These are phyloP conservation scores for Mechanitis messenoides DNA, from an alignment of 2,888 invertebrate species.

Conservation along the genomic window DNA sequence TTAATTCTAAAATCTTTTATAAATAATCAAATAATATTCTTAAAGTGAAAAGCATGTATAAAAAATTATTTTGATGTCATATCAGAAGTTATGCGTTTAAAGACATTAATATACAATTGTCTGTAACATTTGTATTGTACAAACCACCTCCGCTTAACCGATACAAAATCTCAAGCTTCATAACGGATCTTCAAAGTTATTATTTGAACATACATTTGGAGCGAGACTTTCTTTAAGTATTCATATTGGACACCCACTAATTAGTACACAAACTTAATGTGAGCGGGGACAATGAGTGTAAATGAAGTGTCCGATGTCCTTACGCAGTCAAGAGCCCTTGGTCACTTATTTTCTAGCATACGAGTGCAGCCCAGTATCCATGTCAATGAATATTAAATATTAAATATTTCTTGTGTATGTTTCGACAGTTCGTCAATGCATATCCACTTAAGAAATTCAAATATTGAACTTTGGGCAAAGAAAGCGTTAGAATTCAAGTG, in stretches of 20 bases:
- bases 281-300: slow-evolving; percentile 59
- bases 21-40: no score
- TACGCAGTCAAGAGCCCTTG: slow-evolving; percentile 40
- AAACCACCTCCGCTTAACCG: slow-evolving; percentile 49
- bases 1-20: no score
- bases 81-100: not conserved
- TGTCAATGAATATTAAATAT: slow-evolving; percentile 70
- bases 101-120: not conserved
- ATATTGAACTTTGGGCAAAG: slow-evolving; percentile 74
- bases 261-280: slow-evolving; percentile 73
- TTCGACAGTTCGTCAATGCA: slow-evolving; percentile 69
- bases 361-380: slow-evolving; percentile 43
- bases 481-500: slow-evolving; percentile 78
- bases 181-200: slow-evolving; percentile 62
- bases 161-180: slow-evolving; percentile 52
- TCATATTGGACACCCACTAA: slow-evolving; percentile 74
- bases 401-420: slow-evolving; percentile 63
- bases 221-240: slow-evolving; percentile 72
- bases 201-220: slow-evolving; percentile 69
- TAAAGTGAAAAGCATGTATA: no score
- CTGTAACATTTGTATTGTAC: slow-evolving; percentile 20
- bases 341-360: slow-evolving; percentile 43
- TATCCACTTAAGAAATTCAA: slow-evolving; percentile 75
- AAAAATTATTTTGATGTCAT: no score
- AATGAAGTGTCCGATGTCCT: slow-evolving; percentile 54